Evolutionary conservation across 2,888 invertebrate genomes (phyloP), one percentile per base, ranked within the genome.

Genomic region (Mythimna lalbum): DNA sequence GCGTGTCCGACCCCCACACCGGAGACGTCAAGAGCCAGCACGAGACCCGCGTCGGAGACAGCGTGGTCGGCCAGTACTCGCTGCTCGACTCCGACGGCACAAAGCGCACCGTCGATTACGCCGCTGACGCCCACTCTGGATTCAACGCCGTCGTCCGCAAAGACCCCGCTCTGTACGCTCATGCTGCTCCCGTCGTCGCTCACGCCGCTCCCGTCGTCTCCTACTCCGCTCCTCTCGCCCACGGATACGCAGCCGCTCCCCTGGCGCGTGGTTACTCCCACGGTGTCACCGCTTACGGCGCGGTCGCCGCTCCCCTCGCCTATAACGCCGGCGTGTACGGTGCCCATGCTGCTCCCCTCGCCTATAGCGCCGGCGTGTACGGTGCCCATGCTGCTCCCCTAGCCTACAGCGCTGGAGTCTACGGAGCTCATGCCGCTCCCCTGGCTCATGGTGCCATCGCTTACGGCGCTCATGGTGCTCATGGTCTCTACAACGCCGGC

Each of bases 61-160:
- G 96, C 82, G 97, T 97, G 55, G 96, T 96, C 78, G 95, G 95
- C 76, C 95, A 95, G 80, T 95, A 95, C 93, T 95, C 95, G 7
- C 92, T 95, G 71, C 89, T 97, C 93, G 90, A 96, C 82, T 96
- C 97, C 39, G 97, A 97, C 87, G 97, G 97, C 83, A 96, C 96
- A 66, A 96, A 96, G 89, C 96, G 97, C 81, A 97, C 96, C 47
- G 97, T 97, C 0, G 97, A 97, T 90, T 96, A 96, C 90, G 94
- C 95, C 73, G 96, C 96, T 79, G 96, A 96, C 77, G 93, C 94
- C 39, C 91, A 96, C 86, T 93, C 95, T 78, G 96, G 96, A 76
- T 96, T 96, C 93, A 96, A 96, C 92, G 96, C 96, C 21, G 89
- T 96, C 67, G 96, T 96, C 43, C 95, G 94, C 87, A 96, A 95